phyloP scores from a whole-genome alignment of 1,140 invertebrate genomes.

The Leptinotarsa lineolata region DNA sequence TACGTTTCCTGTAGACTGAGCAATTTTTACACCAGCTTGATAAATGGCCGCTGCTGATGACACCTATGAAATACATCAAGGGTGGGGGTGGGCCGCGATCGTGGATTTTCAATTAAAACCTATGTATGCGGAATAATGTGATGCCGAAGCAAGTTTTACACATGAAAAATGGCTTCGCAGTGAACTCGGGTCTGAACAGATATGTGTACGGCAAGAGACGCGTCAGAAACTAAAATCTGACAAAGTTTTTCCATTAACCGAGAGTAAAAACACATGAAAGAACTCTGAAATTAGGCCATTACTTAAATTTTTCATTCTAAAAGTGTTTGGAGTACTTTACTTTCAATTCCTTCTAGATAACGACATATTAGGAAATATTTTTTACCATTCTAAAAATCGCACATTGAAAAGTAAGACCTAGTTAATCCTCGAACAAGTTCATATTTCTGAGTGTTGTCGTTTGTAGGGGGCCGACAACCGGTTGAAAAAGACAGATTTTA shows the following conservation, averaged over 20 bases:
- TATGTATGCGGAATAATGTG: conserved; percentile 55
- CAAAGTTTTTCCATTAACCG: not conserved
- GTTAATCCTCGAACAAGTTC: too few relatives aligned
- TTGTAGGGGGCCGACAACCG: too few relatives aligned
- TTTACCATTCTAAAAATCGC: too few relatives aligned
- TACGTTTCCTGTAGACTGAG: conserved; percentile 51
- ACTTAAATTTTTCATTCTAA: too few relatives aligned
- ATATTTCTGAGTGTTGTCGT: too few relatives aligned
- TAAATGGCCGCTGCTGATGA: conserved; percentile 56
- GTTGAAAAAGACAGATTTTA: too few relatives aligned
- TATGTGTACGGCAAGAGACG: not conserved
- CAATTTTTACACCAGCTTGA: conserved; percentile 53
- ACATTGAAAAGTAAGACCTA: too few relatives aligned
- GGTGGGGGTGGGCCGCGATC: conserved; percentile 41
- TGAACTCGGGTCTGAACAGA: not conserved
- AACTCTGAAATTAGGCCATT: too few relatives aligned
- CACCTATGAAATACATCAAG: conserved; percentile 55
- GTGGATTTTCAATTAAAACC: conserved; percentile 56
- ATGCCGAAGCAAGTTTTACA: conserved; percentile 33
- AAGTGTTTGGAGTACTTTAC: too few relatives aligned
- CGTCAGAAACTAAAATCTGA: not conserved
- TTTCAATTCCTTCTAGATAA: too few relatives aligned
- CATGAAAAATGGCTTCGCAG: conserved; percentile 14
- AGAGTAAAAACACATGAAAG: too few relatives aligned
- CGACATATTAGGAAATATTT: too few relatives aligned